Conservation (phyloP, 2,113 vertebrate species). For the Theristicus caerulescens region DNA sequence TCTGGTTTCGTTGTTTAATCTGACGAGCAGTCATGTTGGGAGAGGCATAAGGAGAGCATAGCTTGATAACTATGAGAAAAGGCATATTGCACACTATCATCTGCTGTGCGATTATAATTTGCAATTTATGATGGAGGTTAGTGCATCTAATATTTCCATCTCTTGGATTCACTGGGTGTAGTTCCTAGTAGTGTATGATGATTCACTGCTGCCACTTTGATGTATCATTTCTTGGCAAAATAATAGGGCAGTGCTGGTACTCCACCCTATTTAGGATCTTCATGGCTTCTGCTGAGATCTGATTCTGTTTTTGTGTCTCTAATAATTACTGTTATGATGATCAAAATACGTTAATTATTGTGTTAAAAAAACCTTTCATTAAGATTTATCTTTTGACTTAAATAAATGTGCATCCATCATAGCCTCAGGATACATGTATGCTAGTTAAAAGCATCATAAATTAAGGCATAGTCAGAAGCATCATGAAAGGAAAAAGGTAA, state of each 20-base stretch:
- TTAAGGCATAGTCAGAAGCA: slow-evolving; percentile 32
- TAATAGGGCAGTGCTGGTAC: slow-evolving; percentile 21
- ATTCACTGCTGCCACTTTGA: slow-evolving; percentile 50
- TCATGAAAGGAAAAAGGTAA: slow-evolving; percentile 50
- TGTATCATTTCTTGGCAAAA: slow-evolving; percentile 49
- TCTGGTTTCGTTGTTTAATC: neutral
- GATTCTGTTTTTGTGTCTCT: slow-evolving; percentile 33
- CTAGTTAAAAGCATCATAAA: slow-evolving; percentile 41
- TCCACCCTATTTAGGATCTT: slow-evolving; percentile 29
- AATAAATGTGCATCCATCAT: slow-evolving; percentile 27
- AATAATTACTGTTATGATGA: slow-evolving; percentile 49
- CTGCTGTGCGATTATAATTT: neutral
- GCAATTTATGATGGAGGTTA: neutral
- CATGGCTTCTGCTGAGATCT: slow-evolving; percentile 30
- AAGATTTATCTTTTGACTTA: slow-evolving; percentile 63
- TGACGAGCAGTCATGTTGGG: neutral
- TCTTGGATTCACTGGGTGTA: slow-evolving; percentile 24
- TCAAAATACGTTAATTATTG: slow-evolving; percentile 57
- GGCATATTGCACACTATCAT: neutral
- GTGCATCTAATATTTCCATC: slow-evolving; percentile 1
- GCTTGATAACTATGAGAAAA: neutral
- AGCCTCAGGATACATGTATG: slow-evolving; percentile 36
- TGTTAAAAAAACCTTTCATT: slow-evolving; percentile 31
- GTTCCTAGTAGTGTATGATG: slow-evolving; percentile 6
- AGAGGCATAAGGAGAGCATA: neutral